phyloP scores from a whole-genome alignment of 2,888 invertebrate species.

The Scaptomyza parva region DNA sequence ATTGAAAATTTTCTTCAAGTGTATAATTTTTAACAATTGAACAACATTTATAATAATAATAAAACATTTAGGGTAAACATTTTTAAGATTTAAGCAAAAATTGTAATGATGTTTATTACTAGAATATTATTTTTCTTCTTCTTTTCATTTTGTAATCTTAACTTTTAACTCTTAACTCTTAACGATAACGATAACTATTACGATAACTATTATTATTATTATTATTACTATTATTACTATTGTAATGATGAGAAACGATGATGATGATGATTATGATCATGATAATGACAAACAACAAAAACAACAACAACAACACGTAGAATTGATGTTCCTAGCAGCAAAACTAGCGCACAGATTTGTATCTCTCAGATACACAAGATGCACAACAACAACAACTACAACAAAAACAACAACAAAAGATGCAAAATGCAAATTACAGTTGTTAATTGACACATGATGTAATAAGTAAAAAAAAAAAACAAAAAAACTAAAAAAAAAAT shows the following conservation, averaged over 20 bases:
- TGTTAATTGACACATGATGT: conserved; percentile 13
- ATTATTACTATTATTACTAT: conserved; percentile 46
- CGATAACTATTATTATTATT: conserved; percentile 36
- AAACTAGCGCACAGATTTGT: conserved; percentile 35
- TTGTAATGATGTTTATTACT: conserved; percentile 42
- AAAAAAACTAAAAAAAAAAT: conserved; percentile 12
- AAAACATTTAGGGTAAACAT: no score
- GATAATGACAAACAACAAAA: conserved; percentile 23
- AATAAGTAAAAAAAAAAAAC: conserved; percentile 16
- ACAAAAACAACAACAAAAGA: neutral
- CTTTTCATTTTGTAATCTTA: no score
- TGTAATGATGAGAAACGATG: conserved; percentile 34
- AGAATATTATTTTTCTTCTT: conserved; percentile 40
- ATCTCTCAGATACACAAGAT: conserved; percentile 6
- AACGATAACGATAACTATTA: neutral
- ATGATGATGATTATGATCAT: no score
- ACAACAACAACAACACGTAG: conserved; percentile 35
- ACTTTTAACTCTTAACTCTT: no score
- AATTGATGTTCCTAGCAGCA: conserved; percentile 59
- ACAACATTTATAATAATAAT: conserved; percentile 38
- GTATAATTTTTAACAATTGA: conserved; percentile 62
- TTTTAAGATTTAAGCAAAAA: conserved; percentile 35
- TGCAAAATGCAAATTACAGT: conserved; percentile 21
- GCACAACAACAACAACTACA: neutral
- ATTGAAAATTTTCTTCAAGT: conserved; percentile 65